Evolutionary conservation across 1,140 invertebrate species (phyloP).

Genomic region (Nixonia krombeini): DNA sequence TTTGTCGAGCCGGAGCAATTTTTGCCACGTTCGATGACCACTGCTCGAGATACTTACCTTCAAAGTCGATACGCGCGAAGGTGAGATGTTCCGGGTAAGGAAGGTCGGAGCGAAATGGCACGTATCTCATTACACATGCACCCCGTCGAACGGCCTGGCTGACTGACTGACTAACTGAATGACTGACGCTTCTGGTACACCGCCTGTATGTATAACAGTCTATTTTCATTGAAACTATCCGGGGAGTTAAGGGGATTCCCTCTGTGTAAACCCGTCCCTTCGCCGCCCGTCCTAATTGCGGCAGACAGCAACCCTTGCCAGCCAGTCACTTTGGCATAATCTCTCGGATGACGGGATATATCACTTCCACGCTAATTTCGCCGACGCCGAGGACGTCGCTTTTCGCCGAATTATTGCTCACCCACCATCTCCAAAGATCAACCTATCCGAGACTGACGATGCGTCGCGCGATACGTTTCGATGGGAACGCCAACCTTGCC

Average conservation of each 20-base stretch:
- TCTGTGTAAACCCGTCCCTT: constrained; percentile 51
- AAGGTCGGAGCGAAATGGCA: constrained; percentile 58
- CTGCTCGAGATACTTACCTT: no score
- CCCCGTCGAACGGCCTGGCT: constrained; percentile 50
- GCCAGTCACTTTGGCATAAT: constrained; percentile 65
- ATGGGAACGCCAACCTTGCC: no score
- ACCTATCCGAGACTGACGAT: no score
- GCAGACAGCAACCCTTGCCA: constrained; percentile 54
- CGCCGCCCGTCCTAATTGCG: constrained; percentile 56
- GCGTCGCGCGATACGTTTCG: no score
- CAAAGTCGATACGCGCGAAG: no score
- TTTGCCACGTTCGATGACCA: no score
- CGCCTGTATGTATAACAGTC: no score
- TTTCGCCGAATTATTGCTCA: constrained; percentile 41
- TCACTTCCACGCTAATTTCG: constrained; percentile 46
- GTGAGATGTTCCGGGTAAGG: constrained; percentile 18
- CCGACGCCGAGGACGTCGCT: constrained; percentile 40
- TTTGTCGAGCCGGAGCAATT: no score
- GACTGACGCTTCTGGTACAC: constrained; percentile 58
- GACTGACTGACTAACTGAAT: constrained; percentile 57
- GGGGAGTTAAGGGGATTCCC: constrained; percentile 45
- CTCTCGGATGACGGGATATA: constrained; percentile 60
- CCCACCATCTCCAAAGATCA: constrained; percentile 4
- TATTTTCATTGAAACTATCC: constrained; percentile 47
- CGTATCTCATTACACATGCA: constrained; percentile 64